A percentile compares a stretch with the other conserved stretches of the same genome.
Evolutionary conservation across 2,888 invertebrate species (phyloP).

Genomic region (Acronicta alni): DNA sequence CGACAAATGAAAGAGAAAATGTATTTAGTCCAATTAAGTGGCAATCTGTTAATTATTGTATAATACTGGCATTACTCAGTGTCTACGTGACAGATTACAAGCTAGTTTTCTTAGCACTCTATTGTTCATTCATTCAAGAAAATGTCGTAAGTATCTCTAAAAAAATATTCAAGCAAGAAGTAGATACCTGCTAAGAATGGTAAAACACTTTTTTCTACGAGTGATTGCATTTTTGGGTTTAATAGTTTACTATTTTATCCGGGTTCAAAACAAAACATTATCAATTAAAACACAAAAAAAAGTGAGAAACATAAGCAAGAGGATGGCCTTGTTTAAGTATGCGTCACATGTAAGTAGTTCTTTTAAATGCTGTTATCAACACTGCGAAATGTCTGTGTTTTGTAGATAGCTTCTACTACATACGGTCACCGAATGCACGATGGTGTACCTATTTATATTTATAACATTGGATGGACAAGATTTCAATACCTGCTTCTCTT

Average conservation of each 20-base stretch:
- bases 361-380: slow-evolving; percentile 11
- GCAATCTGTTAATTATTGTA: slow-evolving; percentile 46
- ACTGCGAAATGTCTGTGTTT: neutral
- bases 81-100: slow-evolving; percentile 45
- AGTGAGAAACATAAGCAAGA: slow-evolving; percentile 10
- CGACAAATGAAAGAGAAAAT: slow-evolving; percentile 52
- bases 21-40: slow-evolving; percentile 39
- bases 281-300: slow-evolving; percentile 2
- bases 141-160: slow-evolving; percentile 22
- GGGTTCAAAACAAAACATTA: slow-evolving; percentile 13
- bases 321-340: slow-evolving; percentile 28
- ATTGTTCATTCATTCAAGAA: slow-evolving; percentile 43
- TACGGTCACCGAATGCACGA: slow-evolving; percentile 4
- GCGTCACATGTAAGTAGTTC: slow-evolving; percentile 17
- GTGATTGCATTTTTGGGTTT: too few relatives aligned
- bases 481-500: slow-evolving; percentile 12
- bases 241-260: neutral
- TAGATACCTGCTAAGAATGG: too few relatives aligned
- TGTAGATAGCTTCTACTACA: slow-evolving; percentile 3
- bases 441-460: neutral
- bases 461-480: slow-evolving; percentile 15
- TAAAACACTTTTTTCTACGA: neutral
- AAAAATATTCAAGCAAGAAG: neutral
- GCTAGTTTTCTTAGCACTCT: slow-evolving; percentile 20
- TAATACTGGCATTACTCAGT: slow-evolving; percentile 47